Evolutionary conservation across 2,797 vertebrate species (phyloP).

Genomic region (Oryzias sinensis): DNA sequence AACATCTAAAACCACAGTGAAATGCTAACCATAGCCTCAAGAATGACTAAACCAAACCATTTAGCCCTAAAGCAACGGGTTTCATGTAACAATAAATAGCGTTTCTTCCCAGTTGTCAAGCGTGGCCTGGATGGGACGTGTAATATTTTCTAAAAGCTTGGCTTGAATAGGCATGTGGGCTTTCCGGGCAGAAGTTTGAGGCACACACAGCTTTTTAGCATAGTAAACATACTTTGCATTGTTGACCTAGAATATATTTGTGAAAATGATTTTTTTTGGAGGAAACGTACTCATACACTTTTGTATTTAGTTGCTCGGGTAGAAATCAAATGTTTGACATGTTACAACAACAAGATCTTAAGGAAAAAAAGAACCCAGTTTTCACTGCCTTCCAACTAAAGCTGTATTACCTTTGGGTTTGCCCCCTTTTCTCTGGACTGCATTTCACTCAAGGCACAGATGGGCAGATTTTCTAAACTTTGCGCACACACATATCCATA

Average conservation of each 20-base stretch:
- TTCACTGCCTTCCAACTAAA: slow-evolving; percentile 53
- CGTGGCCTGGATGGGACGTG: slow-evolving; percentile 69
- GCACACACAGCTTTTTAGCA: slow-evolving; percentile 27
- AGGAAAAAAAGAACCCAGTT: not conserved
- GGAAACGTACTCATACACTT: slow-evolving; percentile 32
- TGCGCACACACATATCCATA: slow-evolving; percentile 38
- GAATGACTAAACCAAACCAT: slow-evolving; percentile 75
- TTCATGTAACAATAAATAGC: slow-evolving; percentile 83
- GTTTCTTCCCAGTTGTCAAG: slow-evolving; percentile 74
- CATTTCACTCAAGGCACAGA: slow-evolving; percentile 53
- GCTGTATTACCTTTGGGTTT: slow-evolving; percentile 33
- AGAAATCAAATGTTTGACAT: slow-evolving; percentile 45
- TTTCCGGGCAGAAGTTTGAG: slow-evolving; percentile 47
- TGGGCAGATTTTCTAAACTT: slow-evolving; percentile 47
- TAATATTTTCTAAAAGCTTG: slow-evolving; percentile 76
- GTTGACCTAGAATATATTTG: slow-evolving; percentile 49
- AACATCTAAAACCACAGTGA: slow-evolving; percentile 74
- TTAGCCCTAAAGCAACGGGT: slow-evolving; percentile 76
- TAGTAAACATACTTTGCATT: slow-evolving; percentile 54
- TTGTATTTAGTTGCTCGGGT: slow-evolving; percentile 36
- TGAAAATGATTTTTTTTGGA: slow-evolving; percentile 44
- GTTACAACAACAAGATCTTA: slow-evolving; percentile 12
- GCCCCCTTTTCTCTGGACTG: slow-evolving; percentile 27
- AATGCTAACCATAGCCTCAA: slow-evolving; percentile 75
- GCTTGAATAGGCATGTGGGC: slow-evolving; percentile 68